Conservation (phyloP, 2,113 vertebrate genomes). For the Pitta sordida region DNA sequence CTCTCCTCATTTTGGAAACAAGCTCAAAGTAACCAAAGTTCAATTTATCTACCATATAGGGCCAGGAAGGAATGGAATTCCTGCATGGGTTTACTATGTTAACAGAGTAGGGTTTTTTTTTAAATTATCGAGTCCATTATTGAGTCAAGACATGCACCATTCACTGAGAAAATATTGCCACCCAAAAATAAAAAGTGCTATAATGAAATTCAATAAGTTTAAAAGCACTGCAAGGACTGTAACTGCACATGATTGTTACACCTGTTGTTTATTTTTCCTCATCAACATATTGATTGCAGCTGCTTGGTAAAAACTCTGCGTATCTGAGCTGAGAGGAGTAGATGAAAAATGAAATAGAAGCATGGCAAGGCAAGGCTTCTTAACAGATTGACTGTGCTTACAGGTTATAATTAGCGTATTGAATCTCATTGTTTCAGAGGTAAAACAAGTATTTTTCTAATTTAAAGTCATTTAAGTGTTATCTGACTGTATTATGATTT, state of each 20-base stretch:
- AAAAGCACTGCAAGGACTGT: not conserved
- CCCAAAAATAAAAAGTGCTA: not conserved
- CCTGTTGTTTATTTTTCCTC: not conserved
- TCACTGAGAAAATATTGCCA: not conserved
- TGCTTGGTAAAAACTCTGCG: not conserved
- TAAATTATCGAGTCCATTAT: not conserved
- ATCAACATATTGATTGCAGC: not conserved
- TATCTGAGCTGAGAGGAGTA: not conserved
- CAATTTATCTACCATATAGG: not conserved
- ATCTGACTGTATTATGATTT: not conserved
- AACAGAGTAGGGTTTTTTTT: not conserved
- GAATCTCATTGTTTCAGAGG: not conserved
- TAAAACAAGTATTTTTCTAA: not conserved
- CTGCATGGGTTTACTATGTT: not conserved
- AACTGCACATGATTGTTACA: not conserved
- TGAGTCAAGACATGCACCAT: not conserved
- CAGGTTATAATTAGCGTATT: not conserved
- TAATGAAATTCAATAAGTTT: not conserved
- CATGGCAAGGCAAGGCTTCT: not conserved
- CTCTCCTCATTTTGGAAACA: not conserved
- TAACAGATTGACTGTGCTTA: not conserved
- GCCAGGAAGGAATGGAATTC: not conserved
- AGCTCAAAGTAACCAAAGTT: not conserved
- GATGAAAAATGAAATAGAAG: not conserved
- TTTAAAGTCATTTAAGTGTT: not conserved